Conservation (phyloP, 2,113 vertebrate genomes). For the Dolichotis patagonum region DNA sequence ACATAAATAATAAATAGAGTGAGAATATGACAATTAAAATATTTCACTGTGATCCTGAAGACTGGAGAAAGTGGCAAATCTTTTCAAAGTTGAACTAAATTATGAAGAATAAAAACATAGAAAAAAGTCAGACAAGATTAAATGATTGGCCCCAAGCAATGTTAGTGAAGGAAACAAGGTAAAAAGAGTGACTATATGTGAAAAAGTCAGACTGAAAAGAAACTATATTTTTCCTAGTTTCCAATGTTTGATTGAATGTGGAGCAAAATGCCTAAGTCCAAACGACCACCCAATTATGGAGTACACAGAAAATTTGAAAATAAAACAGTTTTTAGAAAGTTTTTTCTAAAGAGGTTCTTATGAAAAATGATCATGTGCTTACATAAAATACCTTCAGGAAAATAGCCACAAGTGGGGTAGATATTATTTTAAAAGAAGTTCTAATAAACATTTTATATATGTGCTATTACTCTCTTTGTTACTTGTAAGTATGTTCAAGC, state of each 20-base stretch:
- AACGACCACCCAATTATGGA: background rate
- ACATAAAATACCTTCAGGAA: background rate
- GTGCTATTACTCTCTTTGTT: background rate
- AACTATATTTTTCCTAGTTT: background rate
- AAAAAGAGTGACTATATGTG: background rate
- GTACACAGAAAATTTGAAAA: background rate
- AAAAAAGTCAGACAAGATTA: background rate
- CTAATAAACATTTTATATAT: background rate
- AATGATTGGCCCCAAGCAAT: background rate
- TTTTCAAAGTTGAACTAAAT: background rate
- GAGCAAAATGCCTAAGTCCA: slow-evolving; percentile 42
- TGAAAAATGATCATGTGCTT: slow-evolving; percentile 18
- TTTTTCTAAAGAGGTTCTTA: background rate
- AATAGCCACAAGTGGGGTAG: background rate
- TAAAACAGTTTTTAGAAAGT: background rate
- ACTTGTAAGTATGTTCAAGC: background rate
- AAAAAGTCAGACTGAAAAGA: background rate
- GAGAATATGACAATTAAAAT: background rate
- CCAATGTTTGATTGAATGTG: background rate
- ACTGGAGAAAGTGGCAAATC: background rate
- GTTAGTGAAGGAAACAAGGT: background rate
- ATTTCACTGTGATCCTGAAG: background rate
- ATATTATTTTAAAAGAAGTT: background rate
- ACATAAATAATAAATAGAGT: background rate
- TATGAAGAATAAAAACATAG: background rate